Evolutionary conservation across 2,888 invertebrate genomes (phyloP), one percentile per base, ranked within the genome.

Genomic region (Xylota sylvarum): DNA sequence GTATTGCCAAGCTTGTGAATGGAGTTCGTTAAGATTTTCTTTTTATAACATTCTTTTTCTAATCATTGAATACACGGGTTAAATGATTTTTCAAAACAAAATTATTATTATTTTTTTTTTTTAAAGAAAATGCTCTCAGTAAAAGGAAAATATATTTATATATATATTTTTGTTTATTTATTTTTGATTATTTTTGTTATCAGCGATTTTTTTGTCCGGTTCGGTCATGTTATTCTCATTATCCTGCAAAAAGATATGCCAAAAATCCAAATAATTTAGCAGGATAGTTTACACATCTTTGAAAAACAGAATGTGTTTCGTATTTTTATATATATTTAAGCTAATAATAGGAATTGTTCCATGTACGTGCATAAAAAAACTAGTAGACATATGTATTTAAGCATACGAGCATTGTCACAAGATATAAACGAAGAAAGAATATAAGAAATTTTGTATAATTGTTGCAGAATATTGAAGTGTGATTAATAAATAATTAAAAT

Each of bases 191-290:
- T 74, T 80, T 74, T 76, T 81, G 64, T 73, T 86, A 77, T 81
- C 86, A 72, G 76, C 72, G 77, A 52, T 77, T 77, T 81, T 86
- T 86, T 86, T 86, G 81, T 86, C 86, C 81, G 86, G 86, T 48
- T 77, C 90, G 90, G 90, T 92, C 90, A 90, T 89, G 89, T 89
- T 91, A 89, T 89, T 92, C 89, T 92, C 92, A 91, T 91, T 91
- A 91, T 92, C 92, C 92, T 92, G 92, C 89, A 92, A 92, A 89
- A 90, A 90, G 89, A 90, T 89, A 88, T 90, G 90, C 90, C 89
- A 90, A 89, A 89, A 79, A 65, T 79, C 86, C 62, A 87, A 74
- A 73, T 40, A 58, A 32, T 72, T 81, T 69, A 77, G 86, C 86
- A 81, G 86, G 86, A 77, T 77, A 37, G 60, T 48, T 50, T 30